A percentile compares a stretch with the other conserved stretches of the same genome.
phyloP scores from a whole-genome alignment of 2,113 vertebrate genomes.

The Cochlearius cochlearius region DNA sequence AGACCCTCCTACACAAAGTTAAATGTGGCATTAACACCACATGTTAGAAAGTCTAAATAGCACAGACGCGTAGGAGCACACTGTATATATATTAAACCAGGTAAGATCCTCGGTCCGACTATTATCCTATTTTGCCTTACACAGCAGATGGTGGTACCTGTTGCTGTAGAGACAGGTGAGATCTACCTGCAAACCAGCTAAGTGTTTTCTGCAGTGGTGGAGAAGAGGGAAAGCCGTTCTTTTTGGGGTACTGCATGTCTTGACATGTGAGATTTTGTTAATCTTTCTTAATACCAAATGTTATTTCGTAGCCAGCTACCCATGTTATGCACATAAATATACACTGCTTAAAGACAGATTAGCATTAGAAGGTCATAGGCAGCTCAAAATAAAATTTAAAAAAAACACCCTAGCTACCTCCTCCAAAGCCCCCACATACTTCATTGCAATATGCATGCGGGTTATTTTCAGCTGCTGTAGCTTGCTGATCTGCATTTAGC shows the following conservation, averaged over 20 bases:
- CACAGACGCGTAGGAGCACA: not conserved
- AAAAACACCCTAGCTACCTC: not conserved
- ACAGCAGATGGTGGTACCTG: not conserved
- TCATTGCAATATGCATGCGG: not conserved
- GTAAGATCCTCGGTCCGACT: not conserved
- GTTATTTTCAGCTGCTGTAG: conserved; percentile 34
- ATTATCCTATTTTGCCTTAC: not conserved
- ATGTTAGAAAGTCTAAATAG: not conserved
- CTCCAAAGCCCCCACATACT: not conserved
- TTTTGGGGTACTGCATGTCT: not conserved
- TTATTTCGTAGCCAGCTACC: not conserved
- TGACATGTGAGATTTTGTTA: not conserved
- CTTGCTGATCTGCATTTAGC: not conserved
- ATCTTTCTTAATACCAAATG: not conserved
- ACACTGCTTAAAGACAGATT: not conserved
- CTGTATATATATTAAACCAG: not conserved
- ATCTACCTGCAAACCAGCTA: not conserved
- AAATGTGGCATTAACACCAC: not conserved
- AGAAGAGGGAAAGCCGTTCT: not conserved
- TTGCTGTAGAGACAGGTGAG: not conserved
- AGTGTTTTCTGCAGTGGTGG: not conserved
- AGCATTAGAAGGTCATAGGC: not conserved
- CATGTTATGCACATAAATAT: not conserved
- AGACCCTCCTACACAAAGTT: not conserved
- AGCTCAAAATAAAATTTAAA: not conserved